Evolutionary conservation across 2,797 vertebrate genomes (phyloP).

Genomic region (Catharus ustulatus): DNA sequence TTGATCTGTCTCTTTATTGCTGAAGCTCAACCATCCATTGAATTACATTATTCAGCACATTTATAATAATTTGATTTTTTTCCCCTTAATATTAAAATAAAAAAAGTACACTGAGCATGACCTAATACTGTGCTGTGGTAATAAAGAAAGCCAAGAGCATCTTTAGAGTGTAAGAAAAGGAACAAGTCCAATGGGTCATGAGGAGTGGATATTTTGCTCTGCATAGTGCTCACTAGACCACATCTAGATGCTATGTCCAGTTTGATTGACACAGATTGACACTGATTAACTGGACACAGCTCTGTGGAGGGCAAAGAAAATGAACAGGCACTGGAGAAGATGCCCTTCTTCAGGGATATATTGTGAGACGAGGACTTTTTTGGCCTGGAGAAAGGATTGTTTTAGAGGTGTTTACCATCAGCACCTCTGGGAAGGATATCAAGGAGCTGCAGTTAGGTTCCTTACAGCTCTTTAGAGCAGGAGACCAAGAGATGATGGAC

Average conservation of each 20-base stretch:
- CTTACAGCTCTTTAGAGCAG: neutral
- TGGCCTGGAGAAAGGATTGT: neutral
- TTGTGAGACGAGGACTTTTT: neutral
- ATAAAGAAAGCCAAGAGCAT: neutral
- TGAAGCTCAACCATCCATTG: neutral
- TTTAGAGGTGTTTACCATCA: neutral
- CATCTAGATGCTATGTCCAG: too few relatives aligned
- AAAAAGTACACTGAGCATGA: neutral
- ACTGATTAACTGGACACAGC: neutral
- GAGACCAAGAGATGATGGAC: neutral
- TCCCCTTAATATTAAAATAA: neutral
- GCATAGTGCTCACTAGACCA: neutral
- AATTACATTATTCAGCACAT: neutral
- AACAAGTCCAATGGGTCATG: neutral
- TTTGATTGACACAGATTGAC: too few relatives aligned
- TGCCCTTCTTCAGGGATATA: accelerated
- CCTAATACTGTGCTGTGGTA: neutral
- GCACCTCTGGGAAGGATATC: neutral
- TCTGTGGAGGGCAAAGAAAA: neutral
- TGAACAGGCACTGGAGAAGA: neutral
- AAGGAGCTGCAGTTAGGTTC: neutral
- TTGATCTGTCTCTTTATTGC: neutral
- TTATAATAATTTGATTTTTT: neutral
- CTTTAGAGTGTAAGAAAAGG: neutral
- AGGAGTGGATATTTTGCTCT: neutral